Percentiles rank a stretch among this genome's conserved stretches.
Evolutionary conservation across 1,140 invertebrate species (phyloP).

Genomic region (Lasioglossum baleicum): DNA sequence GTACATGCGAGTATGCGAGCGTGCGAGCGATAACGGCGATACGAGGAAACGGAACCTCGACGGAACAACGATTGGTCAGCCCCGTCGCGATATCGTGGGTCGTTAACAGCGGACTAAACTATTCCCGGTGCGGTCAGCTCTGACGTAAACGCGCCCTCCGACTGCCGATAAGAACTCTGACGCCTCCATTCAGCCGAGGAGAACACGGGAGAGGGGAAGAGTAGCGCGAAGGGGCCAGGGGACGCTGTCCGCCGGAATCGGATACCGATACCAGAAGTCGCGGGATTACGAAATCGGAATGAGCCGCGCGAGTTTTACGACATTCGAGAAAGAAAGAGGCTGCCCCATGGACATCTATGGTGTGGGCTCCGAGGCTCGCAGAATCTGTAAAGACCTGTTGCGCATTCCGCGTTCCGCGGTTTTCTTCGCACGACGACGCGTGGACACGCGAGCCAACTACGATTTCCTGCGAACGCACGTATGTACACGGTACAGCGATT

Average conservation of each 20-base stretch:
- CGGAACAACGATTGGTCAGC: conserved; percentile 43
- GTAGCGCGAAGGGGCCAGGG: not conserved
- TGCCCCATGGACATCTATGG: no score
- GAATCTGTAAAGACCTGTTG: conserved; percentile 28
- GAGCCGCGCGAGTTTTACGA: no score
- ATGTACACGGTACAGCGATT: conserved; percentile 19
- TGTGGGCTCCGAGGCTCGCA: not conserved
- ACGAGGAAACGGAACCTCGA: conserved; percentile 5
- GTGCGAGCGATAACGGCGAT: conserved; percentile 33
- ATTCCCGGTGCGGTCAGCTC: conserved; percentile 52
- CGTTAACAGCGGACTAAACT: conserved; percentile 51
- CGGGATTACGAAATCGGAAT: conserved; percentile 47
- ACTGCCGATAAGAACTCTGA: conserved; percentile 74
- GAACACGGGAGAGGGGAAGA: conserved; percentile 46
- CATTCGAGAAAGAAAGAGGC: not conserved
- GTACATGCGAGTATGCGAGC: conserved; percentile 32
- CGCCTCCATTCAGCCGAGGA: conserved; percentile 68
- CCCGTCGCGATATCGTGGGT: conserved; percentile 8
- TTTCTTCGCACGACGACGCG: conserved; percentile 18
- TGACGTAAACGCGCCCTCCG: conserved; percentile 69
- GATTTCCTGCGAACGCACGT: conserved; percentile 40
- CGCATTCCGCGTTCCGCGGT: conserved; percentile 22
- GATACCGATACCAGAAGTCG: conserved; percentile 43
- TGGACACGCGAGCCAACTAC: conserved; percentile 26
- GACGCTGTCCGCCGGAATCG: conserved; percentile 14